These are phyloP conservation scores for Orientallactaga bullata DNA, from an alignment of 2,113 vertebrate species.

Conservation along the genomic window DNA sequence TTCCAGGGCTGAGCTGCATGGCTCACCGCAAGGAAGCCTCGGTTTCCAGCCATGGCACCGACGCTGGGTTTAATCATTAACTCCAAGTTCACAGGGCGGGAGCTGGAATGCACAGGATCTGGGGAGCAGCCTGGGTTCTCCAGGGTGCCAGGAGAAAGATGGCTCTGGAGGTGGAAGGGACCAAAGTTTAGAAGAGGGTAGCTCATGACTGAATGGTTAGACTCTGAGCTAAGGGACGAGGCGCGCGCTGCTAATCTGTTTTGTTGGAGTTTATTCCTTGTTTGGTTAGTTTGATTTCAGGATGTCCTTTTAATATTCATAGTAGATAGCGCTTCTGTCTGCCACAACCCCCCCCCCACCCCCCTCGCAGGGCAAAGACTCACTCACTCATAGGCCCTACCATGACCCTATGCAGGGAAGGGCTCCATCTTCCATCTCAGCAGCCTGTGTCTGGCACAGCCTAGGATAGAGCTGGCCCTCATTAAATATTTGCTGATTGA, in stretches of 20 bases:
- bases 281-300: slow-evolving; percentile 25
- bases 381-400: not conserved
- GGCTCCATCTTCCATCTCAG: not conserved
- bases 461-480: not conserved
- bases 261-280: not conserved
- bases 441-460: not conserved
- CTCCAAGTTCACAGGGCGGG: slow-evolving; percentile 73
- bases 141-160: slow-evolving; percentile 42
- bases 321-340: not conserved
- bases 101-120: slow-evolving; percentile 72
- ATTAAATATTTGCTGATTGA: not conserved
- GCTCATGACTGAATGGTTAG: not conserved
- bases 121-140: slow-evolving; percentile 61
- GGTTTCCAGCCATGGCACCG: slow-evolving; percentile 4
- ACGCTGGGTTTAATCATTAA: slow-evolving; percentile 78
- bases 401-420: not conserved
- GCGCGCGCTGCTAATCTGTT: not conserved
- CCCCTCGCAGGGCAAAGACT: not conserved
- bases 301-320: not conserved
- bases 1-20: slow-evolving; percentile 59
- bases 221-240: not conserved
- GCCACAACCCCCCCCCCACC: not conserved
- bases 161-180: slow-evolving; percentile 45
- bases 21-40: slow-evolving; percentile 70
- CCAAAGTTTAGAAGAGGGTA: slow-evolving; percentile 23